Evolutionary conservation across 92 coral and sea anemone genomes (phyloP).

Genomic region (Anthopleura xanthogrammica): DNA sequence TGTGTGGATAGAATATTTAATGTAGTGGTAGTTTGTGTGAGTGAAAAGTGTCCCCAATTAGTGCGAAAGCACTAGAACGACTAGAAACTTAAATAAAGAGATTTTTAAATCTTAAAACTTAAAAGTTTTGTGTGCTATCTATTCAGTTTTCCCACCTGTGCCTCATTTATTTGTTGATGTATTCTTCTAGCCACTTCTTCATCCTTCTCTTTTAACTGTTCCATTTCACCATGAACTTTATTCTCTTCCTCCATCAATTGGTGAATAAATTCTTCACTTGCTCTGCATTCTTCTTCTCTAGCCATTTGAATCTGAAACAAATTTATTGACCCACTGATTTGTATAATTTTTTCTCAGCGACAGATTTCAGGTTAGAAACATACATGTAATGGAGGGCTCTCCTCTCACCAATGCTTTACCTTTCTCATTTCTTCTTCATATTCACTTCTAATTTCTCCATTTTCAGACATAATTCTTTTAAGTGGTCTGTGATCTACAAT

Average conservation of each 20-base stretch:
- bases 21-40: no score
- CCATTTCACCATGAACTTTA: conserved; percentile 40
- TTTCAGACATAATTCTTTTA: conserved; percentile 68
- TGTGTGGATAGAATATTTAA: no score
- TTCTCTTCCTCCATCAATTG: conserved; percentile 65
- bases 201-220: conserved; percentile 74
- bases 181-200: conserved; percentile 76
- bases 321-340: background rate
- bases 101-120: no score
- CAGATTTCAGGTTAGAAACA: no score
- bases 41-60: no score
- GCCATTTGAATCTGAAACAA: conserved; percentile 62
- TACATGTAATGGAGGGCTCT: no score
- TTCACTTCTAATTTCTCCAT: conserved; percentile 90
- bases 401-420: conserved; percentile 39
- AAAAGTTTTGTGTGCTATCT: no score
- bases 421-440: conserved; percentile 87
- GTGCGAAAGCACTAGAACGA: no score
- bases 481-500: conserved; percentile 54
- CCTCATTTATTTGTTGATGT: conserved; percentile 44
- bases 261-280: conserved; percentile 77
- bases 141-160: background rate
- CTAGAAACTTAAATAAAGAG: no score
- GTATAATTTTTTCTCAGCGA: background rate
- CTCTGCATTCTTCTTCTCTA: conserved; percentile 73